Evolutionary conservation across 2,888 invertebrate species (phyloP), one percentile per base, ranked within the genome.

Genomic region (Epinotia brunnichana): DNA sequence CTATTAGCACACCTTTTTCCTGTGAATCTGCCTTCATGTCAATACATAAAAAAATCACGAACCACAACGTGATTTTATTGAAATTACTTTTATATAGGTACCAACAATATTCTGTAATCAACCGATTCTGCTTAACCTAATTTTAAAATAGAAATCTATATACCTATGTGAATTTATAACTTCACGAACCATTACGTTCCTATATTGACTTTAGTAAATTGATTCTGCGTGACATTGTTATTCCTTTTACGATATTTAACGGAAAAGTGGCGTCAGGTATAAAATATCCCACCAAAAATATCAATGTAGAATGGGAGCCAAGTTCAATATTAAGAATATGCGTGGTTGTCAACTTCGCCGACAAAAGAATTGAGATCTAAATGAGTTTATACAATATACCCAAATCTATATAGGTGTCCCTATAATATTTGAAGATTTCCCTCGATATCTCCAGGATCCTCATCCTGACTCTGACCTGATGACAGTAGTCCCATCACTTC

Each of bases 1-100:
- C 24, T 29, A 57, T 63, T 73, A 63, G 41, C 72, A 62, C 54
- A 17, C 29, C 21, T 51, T 48, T 62, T 71, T 68, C n/a, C 21
- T 51, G 62, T 57, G 44, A 56, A 62, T 67, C 24, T 35, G 35
- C 48, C 9, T 29, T 15, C 35, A 35, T 44, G 67, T 17, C 48
- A 57, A 56, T 67, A 61, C 29, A 62, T 62, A 35, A 29, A 24
- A 13, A 51, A 53, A n/a, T 63, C 7, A 24, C 13, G 2, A 19
- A 60, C 13, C 19, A 60, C 39, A 59, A 59, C 11, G 35, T 48
- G 15, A 48, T 48, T n/a, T 44, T 48, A 48, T 2, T 48, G 1
- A 48, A 48, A n/a, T 7, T 48, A 15, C 15, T 44, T 15, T 3
- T 44, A 29, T n/a, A n/a, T 35, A 35, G 0, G 0, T 9, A 35